A percentile compares a stretch with the other conserved stretches of the same genome.
Evolutionary conservation across 1,140 invertebrate genomes (phyloP).

Genomic region (Leguminivora glycinivorella): DNA sequence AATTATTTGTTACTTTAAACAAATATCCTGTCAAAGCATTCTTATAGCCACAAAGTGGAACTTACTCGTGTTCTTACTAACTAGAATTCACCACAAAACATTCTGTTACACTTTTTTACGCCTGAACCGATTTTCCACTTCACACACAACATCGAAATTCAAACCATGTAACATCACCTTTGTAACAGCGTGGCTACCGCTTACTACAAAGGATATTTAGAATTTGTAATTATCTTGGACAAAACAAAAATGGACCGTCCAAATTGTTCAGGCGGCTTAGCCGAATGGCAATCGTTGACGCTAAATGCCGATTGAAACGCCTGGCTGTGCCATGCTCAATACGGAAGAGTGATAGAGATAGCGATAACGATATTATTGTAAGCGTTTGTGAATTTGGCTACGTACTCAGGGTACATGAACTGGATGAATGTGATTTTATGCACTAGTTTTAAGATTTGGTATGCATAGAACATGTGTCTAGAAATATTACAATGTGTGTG

Average conservation of each 20-base stretch:
- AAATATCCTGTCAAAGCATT: too few relatives aligned
- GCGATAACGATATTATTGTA: too few relatives aligned
- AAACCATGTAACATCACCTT: neutral
- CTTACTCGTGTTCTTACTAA: neutral
- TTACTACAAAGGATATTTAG: neutral
- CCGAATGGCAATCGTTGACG: too few relatives aligned
- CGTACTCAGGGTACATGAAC: constrained; percentile 12
- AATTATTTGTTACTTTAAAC: too few relatives aligned
- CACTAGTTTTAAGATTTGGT: neutral
- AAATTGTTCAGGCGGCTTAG: too few relatives aligned
- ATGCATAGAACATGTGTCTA: neutral
- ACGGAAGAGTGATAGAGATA: too few relatives aligned
- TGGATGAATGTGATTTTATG: constrained; percentile 7
- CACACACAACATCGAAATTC: neutral
- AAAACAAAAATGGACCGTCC: constrained; percentile 8
- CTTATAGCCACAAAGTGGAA: too few relatives aligned
- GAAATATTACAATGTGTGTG: neutral
- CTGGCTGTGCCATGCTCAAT: too few relatives aligned
- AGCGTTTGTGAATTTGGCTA: too few relatives aligned
- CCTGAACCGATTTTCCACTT: neutral
- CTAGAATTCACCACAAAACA: neutral
- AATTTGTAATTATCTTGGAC: neutral
- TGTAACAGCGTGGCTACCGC: neutral
- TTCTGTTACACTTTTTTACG: constrained; percentile 15
- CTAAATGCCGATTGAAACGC: too few relatives aligned